A percentile compares a stretch with the other conserved stretches of the same genome.
Evolutionary conservation across 2,113 vertebrate species (phyloP).

Genomic region (Sterna hirundo): DNA sequence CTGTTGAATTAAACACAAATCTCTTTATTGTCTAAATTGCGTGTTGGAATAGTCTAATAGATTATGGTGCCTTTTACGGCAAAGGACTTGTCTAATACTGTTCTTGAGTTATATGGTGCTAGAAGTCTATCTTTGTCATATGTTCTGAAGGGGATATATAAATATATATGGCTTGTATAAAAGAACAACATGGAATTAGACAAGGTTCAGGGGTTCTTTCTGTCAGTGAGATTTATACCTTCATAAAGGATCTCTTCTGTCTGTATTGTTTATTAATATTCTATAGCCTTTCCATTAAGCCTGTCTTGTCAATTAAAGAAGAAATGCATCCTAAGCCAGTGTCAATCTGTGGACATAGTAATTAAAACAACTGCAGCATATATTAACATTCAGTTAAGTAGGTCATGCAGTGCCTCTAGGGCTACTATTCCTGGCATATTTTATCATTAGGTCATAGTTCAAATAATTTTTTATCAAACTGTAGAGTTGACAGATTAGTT

Average conservation of each 20-base stretch:
- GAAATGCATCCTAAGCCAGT: background rate
- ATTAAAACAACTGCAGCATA: background rate
- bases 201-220: background rate
- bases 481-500: background rate
- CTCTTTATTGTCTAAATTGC: background rate
- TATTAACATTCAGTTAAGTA: background rate
- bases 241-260: background rate
- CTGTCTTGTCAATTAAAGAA: background rate
- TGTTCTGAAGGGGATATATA: background rate
- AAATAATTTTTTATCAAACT: background rate
- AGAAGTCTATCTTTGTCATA: background rate
- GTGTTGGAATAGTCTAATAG: background rate
- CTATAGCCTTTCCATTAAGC: background rate
- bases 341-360: background rate
- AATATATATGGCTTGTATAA: background rate
- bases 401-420: background rate
- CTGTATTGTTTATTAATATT: background rate
- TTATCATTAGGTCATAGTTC: background rate
- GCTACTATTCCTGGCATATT: background rate
- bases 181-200: background rate
- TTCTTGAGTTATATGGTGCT: background rate
- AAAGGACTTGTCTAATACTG: background rate
- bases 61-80: background rate
- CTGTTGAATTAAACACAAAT: background rate
- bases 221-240: background rate